phyloP scores from a whole-genome alignment of 2,888 invertebrate genomes.

The Diloba caeruleocephala region DNA sequence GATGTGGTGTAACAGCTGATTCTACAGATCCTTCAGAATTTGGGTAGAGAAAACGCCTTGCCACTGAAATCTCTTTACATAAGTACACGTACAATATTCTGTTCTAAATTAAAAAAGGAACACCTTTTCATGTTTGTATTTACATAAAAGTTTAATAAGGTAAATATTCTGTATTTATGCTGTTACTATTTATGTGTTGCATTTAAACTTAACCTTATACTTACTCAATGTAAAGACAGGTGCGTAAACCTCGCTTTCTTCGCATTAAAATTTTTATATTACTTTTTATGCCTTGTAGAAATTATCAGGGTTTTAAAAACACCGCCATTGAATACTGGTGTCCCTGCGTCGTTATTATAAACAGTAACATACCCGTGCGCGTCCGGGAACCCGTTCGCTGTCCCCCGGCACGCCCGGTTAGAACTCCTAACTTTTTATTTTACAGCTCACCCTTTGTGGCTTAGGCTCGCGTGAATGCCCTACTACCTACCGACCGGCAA shows the following conservation, averaged over 20 bases:
- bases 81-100: no score
- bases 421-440: conserved; percentile 87
- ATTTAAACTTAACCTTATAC: conserved; percentile 24
- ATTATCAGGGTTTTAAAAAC: conserved; percentile 14
- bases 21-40: conserved; percentile 16
- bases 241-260: conserved; percentile 25
- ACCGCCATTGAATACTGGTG: conserved; percentile 14
- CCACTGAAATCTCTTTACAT: no score
- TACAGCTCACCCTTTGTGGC: conserved; percentile 84
- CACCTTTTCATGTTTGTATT: no score
- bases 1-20: conserved; percentile 52
- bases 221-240: conserved; percentile 25
- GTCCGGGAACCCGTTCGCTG: conserved; percentile 81
- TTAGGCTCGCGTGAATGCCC: conserved; percentile 84
- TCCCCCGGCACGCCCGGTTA: conserved; percentile 85
- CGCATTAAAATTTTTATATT: conserved; percentile 9
- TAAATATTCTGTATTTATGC: conserved; percentile 8
- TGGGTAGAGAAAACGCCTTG: no score
- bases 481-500: conserved; percentile 70
- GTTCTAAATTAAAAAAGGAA: no score
- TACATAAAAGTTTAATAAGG: conserved; percentile 7
- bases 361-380: conserved; percentile 72
- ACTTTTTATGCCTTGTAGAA: conserved; percentile 11
- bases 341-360: conserved; percentile 40
- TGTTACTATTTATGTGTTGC: conserved; percentile 20